phyloP scores from a whole-genome alignment of 2,113 vertebrate genomes.

The Rhea pennata region DNA sequence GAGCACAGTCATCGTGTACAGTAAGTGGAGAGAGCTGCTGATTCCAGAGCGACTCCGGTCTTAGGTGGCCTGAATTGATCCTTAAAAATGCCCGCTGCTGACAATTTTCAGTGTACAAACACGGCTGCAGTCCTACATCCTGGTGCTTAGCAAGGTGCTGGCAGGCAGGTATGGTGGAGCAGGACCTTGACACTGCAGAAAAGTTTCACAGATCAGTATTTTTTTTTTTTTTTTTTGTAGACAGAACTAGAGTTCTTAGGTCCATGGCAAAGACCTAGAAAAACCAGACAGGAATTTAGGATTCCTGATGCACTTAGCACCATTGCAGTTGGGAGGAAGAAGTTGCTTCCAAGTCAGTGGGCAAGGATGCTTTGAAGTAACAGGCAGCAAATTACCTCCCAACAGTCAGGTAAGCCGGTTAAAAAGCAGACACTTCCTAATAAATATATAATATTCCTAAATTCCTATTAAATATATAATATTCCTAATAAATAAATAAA shows the following conservation, averaged over 20 bases:
- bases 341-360: neutral
- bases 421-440: neutral
- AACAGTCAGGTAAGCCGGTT: neutral
- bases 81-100: neutral
- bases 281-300: neutral
- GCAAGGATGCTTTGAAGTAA: neutral
- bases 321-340: neutral
- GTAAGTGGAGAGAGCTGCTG: neutral
- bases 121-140: neutral
- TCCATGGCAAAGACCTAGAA: neutral
- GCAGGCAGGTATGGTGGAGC: neutral
- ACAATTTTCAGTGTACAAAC: too few relatives aligned
- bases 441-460: too few relatives aligned
- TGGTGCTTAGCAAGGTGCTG: neutral
- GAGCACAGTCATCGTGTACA: accelerated
- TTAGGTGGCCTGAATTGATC: neutral
- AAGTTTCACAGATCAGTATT: neutral
- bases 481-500: too few relatives aligned
- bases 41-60: neutral
- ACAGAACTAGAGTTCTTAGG: neutral
- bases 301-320: neutral
- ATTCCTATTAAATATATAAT: too few relatives aligned
- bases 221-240: neutral
- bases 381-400: neutral
- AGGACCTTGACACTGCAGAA: neutral